phyloP scores from a whole-genome alignment of 2,797 vertebrate species.

The Pseudotriccus pelzelni region DNA sequence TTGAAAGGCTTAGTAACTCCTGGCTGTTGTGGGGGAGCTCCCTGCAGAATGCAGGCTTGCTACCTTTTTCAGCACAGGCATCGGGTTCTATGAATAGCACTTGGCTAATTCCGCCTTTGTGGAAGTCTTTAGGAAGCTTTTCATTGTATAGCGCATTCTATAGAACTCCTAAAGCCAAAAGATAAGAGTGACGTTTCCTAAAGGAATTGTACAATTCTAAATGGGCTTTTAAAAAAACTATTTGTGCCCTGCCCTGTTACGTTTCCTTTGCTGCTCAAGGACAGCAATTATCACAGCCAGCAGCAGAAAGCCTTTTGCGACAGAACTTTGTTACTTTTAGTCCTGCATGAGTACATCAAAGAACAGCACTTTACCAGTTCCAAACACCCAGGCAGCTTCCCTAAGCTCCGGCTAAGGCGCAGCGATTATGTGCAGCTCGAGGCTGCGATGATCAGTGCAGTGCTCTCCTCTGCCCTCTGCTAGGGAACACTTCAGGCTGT shows the following conservation, averaged over 20 bases:
- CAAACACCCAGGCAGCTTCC: background rate
- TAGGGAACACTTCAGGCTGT: background rate
- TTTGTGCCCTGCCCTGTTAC: background rate
- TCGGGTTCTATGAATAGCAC: background rate
- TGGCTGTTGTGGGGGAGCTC: background rate
- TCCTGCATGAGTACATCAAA: background rate
- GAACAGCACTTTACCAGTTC: background rate
- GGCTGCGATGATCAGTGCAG: background rate
- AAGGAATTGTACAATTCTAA: slow-evolving; percentile 3
- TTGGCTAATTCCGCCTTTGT: slow-evolving; percentile 32
- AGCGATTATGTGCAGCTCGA: fast-evolving
- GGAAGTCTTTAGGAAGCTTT: slow-evolving; percentile 37
- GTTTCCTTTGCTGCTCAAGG: background rate
- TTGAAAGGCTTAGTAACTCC: slow-evolving; percentile 7
- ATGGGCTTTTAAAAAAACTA: background rate
- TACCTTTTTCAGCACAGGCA: slow-evolving; percentile 12
- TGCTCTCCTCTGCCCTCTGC: too few relatives aligned
- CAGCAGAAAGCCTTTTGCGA: background rate
- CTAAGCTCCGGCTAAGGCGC: background rate
- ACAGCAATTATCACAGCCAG: background rate
- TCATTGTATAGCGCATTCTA: slow-evolving; percentile 12
- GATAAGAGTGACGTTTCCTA: slow-evolving; percentile 25
- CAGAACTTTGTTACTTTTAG: background rate
- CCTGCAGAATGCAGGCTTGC: background rate
- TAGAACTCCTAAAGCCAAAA: slow-evolving; percentile 18